A percentile compares a stretch with the other conserved stretches of the same genome.
Evolutionary conservation across 2,113 vertebrate genomes (phyloP).

Genomic region (Limanda limanda): DNA sequence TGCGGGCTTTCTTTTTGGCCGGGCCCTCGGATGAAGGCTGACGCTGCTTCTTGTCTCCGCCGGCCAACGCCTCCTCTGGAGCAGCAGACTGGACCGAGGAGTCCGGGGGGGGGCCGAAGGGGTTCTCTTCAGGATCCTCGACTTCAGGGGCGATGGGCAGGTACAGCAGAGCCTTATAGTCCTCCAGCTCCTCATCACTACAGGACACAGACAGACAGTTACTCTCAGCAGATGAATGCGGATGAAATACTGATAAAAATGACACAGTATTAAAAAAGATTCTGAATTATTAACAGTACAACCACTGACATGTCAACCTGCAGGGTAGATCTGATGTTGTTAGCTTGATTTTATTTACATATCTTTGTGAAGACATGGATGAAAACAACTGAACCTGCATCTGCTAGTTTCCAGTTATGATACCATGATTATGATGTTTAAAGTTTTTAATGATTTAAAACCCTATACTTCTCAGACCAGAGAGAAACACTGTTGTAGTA

Average conservation of each 20-base stretch:
- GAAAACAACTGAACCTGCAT: too few species aligned
- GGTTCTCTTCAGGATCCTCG: constrained; percentile 98
- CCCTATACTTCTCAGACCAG: too few species aligned
- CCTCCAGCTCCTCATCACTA: constrained; percentile 97
- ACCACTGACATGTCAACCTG: too few species aligned
- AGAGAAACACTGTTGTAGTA: neutral
- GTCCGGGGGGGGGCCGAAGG: constrained; percentile 94
- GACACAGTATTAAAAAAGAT: neutral
- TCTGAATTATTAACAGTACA: too few species aligned
- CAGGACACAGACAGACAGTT: constrained; percentile 1
- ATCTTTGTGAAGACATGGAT: too few species aligned
- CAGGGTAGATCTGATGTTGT: too few species aligned
- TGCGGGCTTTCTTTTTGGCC: constrained; percentile 97
- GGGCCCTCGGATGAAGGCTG: constrained; percentile 90
- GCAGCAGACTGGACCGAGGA: constrained; percentile 81
- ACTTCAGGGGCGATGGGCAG: constrained; percentile 97
- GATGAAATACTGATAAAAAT: too few species aligned
- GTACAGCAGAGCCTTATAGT: constrained; percentile 94
- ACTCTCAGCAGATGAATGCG: neutral
- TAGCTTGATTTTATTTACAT: too few species aligned
- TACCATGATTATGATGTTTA: too few species aligned
- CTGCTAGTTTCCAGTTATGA: too few species aligned
- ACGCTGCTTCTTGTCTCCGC: constrained; percentile 91
- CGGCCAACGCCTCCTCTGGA: constrained; percentile 81
- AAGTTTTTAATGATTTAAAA: too few species aligned